Percentiles rank a stretch among this genome's conserved stretches.
Evolutionary conservation across 2,113 vertebrate genomes (phyloP).

Genomic region (Pseudonaja textilis): DNA sequence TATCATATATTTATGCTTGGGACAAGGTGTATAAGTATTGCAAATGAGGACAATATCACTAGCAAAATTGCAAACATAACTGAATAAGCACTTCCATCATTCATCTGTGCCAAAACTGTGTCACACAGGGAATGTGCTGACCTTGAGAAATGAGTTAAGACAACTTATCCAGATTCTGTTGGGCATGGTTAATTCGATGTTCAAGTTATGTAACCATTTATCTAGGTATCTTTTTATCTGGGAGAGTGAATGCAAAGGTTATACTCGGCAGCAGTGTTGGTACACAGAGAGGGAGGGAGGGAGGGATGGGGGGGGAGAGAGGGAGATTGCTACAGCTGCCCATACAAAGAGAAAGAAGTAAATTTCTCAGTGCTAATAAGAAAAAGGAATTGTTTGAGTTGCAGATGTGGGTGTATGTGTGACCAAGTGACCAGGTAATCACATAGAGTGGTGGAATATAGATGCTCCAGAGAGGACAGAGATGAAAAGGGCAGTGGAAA

Average conservation of each 20-base stretch:
- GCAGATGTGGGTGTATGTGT: neutral
- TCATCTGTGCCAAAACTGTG: slow-evolving; percentile 35
- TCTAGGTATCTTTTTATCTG: slow-evolving; percentile 43
- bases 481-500: neutral
- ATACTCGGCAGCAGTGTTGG: slow-evolving; percentile 24
- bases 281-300: neutral
- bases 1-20: slow-evolving; percentile 25
- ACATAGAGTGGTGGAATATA: neutral
- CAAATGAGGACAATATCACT: slow-evolving; percentile 33
- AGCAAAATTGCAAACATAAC: slow-evolving; percentile 48
- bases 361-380: neutral
- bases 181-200: slow-evolving; percentile 46
- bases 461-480: neutral
- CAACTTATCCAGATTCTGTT: slow-evolving; percentile 51
- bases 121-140: slow-evolving; percentile 42
- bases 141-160: slow-evolving; percentile 40
- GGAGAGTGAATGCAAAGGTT: slow-evolving; percentile 1
- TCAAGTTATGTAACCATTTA: slow-evolving; percentile 52
- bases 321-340: neutral
- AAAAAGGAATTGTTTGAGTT: neutral
- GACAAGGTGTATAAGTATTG: slow-evolving; percentile 28
- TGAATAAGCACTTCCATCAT: slow-evolving; percentile 57
- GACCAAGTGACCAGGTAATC: neutral
- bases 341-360: neutral
- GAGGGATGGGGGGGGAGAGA: neutral